Base-by-base conservation (phyloP, 2,797 vertebrate species). In the Parauchenoglanis ngamensis region DNA sequence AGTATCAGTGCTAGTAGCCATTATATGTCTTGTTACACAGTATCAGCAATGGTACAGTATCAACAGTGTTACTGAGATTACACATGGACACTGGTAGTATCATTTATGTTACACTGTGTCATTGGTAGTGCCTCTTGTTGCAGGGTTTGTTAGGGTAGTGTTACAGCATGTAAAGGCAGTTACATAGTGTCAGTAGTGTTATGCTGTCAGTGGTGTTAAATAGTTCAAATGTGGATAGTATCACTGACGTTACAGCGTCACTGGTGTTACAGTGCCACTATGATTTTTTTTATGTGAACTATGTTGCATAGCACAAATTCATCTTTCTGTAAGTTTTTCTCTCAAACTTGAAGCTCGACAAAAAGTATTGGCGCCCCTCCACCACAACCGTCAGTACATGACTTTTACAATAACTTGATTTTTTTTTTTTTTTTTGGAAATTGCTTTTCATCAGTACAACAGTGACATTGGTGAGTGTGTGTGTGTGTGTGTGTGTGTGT, bases 401-500 rank as follows among this genome's bases (percentile, higher is more conserved):
- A 52, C 52, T n/a, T 52, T n/a, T 1, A 46, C 70, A 73, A 28
- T n/a, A 12, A 28, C 25, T 4, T 17, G 23, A 49, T n/a, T n/a
- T 25, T 46, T n/a, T n/a, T n/a, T n/a, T n/a, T n/a, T n/a, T n/a
- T n/a, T 44, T 73, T 73, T 73, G 8, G 19, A 25, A 73, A n/a
- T 75, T 15, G 1, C 12, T 75, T 7, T 72, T 44, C 44, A 23
- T 31, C 65, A 67, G 2, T 72, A 11, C 1, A 44, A 72, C 35
- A 75, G 4, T 46, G 8, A 73, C 70, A 44, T 7, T 12, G 40
- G 19, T 40, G 68, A 40, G 17, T 70, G 67, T 70, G 67, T 70
- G 19, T 49, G 67, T 49, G 72, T 75, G 44, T 75, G 72, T 73
- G 21, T 75, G 72, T 75, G 40, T 68, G 65, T 68, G 65, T 68